Percentiles rank a stretch among this genome's conserved stretches.
phyloP scores from a whole-genome alignment of 2,888 invertebrate genomes.

The Torymus aiolomorphi region DNA sequence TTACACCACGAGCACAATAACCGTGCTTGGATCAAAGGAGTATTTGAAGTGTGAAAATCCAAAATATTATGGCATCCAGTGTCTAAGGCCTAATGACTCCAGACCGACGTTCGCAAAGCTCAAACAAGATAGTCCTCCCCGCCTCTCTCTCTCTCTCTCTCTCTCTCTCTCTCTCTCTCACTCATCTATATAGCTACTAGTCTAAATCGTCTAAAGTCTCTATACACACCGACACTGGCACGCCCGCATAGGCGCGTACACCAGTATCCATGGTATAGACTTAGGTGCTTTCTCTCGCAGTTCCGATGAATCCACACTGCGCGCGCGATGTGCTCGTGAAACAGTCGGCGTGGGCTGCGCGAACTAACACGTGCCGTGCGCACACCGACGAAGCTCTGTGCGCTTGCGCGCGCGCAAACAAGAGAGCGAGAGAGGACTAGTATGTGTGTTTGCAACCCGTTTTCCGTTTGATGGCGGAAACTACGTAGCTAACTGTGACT shows the following conservation, averaged over 20 bases:
- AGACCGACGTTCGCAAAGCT: background rate
- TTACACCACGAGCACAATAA: constrained; percentile 21
- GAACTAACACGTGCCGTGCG: too few relatives aligned
- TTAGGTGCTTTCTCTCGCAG: constrained; percentile 24
- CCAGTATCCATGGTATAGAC: background rate
- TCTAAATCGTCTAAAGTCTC: background rate
- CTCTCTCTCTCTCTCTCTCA: too few relatives aligned
- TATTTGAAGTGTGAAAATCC: constrained; percentile 40
- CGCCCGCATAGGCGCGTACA: too few relatives aligned
- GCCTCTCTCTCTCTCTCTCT: too few relatives aligned
- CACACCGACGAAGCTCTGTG: too few relatives aligned
- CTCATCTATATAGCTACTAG: too few relatives aligned
- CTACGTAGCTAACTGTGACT: constrained; percentile 72
- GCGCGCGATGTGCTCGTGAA: constrained; percentile 17
- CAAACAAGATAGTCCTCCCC: too few relatives aligned
- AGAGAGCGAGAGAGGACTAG: constrained; percentile 51
- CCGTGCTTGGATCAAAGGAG: constrained; percentile 36
- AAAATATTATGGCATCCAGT: constrained; percentile 44
- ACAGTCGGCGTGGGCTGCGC: constrained; percentile 16
- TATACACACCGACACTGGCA: background rate
- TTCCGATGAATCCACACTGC: constrained; percentile 36
- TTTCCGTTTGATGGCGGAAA: constrained; percentile 72
- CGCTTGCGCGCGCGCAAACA: background rate
- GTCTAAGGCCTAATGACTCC: constrained; percentile 45
- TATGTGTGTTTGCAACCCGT: constrained; percentile 69